Evolutionary conservation across 92 coral and sea anemone genomes (phyloP), one percentile per base, ranked within the genome.

Genomic region (Diadumene lineata): DNA sequence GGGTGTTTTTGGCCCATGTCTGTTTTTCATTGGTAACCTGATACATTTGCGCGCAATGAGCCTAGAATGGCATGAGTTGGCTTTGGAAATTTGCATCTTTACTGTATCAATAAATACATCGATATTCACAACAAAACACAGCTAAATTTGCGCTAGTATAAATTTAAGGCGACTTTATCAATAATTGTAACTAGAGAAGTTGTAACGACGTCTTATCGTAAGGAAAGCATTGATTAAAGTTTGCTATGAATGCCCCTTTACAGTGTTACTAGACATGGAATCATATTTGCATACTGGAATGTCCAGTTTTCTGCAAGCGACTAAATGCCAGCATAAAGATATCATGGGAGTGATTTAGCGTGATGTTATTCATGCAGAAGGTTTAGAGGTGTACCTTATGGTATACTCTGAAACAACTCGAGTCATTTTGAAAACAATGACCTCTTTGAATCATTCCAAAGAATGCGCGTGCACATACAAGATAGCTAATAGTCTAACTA

Each of bases 391-490:
- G 10, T 53, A 13, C 8, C 19, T 53, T 53, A 6, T 15, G 26
- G 57, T 18, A 31, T 18, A 60, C 13, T 60, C 26, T 33, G 60
- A 61, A 50, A 29, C 75, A 34, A 51, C 28, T 34, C 50, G 64
- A 50, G 64, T 11, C 74, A 46, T 60, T 25, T 19, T 68, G 29
- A 32, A 56, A 70, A 70, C 75, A 70, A 70, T 50, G 75, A 70
- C 25, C 75, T 70, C 75, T 70, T 70, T 70, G 44, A 70, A 51
- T 28, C 75, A 55, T 31, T 53, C 75, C 75, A 70, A 34, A 31
- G 31, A 13, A 69, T 30, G 46, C 64, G 34, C 19, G 32, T 23
- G 65, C 65, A 60, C 2, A 60, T 2, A 60, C 65, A 30, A 60
- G 24, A 15, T 13, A 53, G 8, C 4, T 7, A 53, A 16, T n/a